Evolutionary conservation across 2,797 vertebrate species (phyloP).

Genomic region (Trichosurus vulpecula): DNA sequence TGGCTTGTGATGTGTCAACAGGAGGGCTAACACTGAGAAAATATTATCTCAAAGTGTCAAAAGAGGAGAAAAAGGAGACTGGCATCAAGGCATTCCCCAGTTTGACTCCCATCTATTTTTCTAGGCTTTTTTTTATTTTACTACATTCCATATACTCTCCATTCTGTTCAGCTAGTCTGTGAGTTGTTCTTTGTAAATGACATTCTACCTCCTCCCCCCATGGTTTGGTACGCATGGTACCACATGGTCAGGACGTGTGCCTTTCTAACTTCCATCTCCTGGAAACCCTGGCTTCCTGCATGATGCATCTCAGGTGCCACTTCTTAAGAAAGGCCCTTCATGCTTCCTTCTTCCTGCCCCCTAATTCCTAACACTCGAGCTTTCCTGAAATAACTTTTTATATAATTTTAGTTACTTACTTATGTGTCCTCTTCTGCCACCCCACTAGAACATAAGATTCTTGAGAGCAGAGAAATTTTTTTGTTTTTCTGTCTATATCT

Average conservation of each 20-base stretch:
- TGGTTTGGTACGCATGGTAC: background rate
- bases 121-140: background rate
- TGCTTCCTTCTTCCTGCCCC: background rate
- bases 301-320: background rate
- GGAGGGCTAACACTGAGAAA: background rate
- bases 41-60: background rate
- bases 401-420: background rate
- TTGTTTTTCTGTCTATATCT: background rate
- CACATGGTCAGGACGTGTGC: background rate
- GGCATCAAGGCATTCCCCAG: background rate
- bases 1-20: background rate
- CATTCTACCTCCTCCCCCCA: background rate
- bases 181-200: background rate
- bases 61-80: background rate
- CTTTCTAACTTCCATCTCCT: background rate
- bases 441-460: background rate
- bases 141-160: background rate
- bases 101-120: background rate
- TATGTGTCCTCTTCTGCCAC: background rate
- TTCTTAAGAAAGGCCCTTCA: background rate
- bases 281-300: background rate
- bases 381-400: background rate
- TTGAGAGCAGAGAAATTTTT: background rate
- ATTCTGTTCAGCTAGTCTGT: background rate
- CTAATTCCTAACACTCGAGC: background rate